These are phyloP conservation scores for Genyomyrus donnyi DNA, from an alignment of 2,113 vertebrate species.

Conservation along the genomic window DNA sequence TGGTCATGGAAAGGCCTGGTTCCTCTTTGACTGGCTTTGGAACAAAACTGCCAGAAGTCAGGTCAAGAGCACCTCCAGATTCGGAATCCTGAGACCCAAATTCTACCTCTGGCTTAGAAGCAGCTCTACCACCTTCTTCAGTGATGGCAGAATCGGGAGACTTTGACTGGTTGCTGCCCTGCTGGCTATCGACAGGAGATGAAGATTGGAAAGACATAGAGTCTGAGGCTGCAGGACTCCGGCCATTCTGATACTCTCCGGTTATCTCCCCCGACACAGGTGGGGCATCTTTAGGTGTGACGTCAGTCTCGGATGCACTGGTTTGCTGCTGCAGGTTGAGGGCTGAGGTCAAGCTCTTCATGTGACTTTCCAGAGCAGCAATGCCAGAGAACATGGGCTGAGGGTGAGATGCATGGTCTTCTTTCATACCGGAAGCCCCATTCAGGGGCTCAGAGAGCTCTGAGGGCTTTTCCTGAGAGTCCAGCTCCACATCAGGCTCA, in stretches of 20 bases:
- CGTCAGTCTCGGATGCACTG: conserved; percentile 80
- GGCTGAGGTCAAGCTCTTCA: conserved; percentile 65
- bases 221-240: conserved; percentile 73
- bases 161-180: conserved; percentile 59
- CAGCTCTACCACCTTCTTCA: conserved; percentile 47
- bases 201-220: conserved; percentile 60
- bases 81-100: conserved; percentile 55
- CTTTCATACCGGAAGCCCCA: conserved; percentile 25
- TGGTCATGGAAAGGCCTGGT: conserved; percentile 61
- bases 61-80: conserved; percentile 77
- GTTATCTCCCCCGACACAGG: conserved; percentile 57
- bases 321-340: conserved; percentile 74
- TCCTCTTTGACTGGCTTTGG: conserved; percentile 72
- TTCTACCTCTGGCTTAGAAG: conserved; percentile 59
- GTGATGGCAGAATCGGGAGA: conserved; percentile 63
- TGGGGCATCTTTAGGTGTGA: conserved; percentile 68
- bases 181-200: conserved; percentile 72
- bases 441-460: conserved; percentile 38
- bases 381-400: conserved; percentile 57
- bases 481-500: conserved; percentile 60
- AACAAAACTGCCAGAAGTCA: conserved; percentile 70
- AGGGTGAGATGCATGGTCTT: conserved; percentile 50
- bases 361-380: conserved; percentile 57
- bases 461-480: conserved; percentile 55
- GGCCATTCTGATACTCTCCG: conserved; percentile 69